These are phyloP conservation scores for Sphenodon punctatus DNA, from an alignment of 2,797 vertebrate genomes.

Conservation along the genomic window DNA sequence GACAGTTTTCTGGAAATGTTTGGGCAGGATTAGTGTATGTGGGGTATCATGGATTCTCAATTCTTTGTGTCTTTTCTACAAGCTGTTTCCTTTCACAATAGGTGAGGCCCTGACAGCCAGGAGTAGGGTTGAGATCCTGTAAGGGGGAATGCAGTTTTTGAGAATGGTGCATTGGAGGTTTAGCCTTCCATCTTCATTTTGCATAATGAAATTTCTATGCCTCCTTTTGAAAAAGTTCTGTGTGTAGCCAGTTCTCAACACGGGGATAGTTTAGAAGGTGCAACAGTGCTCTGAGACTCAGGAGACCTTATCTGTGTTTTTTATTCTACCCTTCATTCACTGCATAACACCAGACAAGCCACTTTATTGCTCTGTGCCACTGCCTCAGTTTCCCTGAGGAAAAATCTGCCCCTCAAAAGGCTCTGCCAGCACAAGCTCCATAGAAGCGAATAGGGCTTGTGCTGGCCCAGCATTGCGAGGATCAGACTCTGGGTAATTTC, in stretches of 20 bases:
- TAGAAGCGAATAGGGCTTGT: too few relatives aligned
- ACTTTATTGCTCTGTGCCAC: neutral
- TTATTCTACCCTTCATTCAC: neutral
- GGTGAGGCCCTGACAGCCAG: neutral
- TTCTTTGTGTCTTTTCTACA: neutral
- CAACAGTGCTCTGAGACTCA: neutral
- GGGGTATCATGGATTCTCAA: neutral
- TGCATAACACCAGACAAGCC: neutral
- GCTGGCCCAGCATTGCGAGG: too few relatives aligned
- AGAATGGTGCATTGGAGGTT: neutral
- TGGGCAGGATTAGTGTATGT: neutral
- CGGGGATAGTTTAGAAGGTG: neutral
- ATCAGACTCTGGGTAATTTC: too few relatives aligned
- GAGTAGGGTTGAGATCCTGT: neutral
- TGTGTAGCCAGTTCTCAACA: neutral
- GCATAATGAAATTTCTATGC: rapidly evolving
- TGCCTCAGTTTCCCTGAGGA: neutral
- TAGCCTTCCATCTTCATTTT: neutral
- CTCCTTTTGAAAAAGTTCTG: neutral
- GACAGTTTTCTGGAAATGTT: neutral
- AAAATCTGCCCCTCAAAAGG: too few relatives aligned
- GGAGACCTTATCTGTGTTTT: neutral
- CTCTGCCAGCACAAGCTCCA: too few relatives aligned
- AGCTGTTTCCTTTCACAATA: neutral
- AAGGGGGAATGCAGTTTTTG: neutral